Evolutionary conservation across 1,140 invertebrate species (phyloP).

Genomic region (Ooceraea biroi): DNA sequence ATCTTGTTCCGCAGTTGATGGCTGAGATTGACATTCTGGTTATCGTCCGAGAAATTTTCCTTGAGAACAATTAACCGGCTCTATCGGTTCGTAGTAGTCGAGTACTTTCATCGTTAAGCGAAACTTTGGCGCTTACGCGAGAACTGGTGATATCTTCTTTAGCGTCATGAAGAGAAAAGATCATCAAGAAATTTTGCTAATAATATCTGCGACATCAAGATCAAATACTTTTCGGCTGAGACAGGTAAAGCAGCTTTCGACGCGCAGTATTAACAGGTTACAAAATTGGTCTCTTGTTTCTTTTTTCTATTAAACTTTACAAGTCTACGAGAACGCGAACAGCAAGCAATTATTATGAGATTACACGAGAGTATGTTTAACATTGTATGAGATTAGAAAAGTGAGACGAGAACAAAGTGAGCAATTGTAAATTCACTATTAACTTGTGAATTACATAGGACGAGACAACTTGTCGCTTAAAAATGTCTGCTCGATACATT

Average conservation of each 20-base stretch:
- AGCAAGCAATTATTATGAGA: too few species aligned
- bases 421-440: too few species aligned
- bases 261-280: not conserved
- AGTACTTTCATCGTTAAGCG: slow-evolving; percentile 80
- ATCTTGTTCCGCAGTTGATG: slow-evolving; percentile 71
- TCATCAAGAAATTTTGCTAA: slow-evolving; percentile 36
- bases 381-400: too few species aligned
- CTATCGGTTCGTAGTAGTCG: slow-evolving; percentile 75
- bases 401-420: too few species aligned
- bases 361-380: too few species aligned
- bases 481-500: too few species aligned
- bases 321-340: too few species aligned
- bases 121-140: slow-evolving; percentile 71
- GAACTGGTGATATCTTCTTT: slow-evolving; percentile 65
- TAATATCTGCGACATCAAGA: slow-evolving; percentile 41
- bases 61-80: slow-evolving; percentile 79
- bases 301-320: too few species aligned
- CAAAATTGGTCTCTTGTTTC: too few species aligned
- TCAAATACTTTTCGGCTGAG: slow-evolving; percentile 7
- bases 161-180: slow-evolving; percentile 43
- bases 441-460: too few species aligned
- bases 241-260: not conserved
- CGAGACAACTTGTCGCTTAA: too few species aligned
- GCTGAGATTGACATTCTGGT: slow-evolving; percentile 75
- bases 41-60: slow-evolving; percentile 79